phyloP scores from a whole-genome alignment of 2,113 vertebrate species.

The Chelonoidis abingdonii region DNA sequence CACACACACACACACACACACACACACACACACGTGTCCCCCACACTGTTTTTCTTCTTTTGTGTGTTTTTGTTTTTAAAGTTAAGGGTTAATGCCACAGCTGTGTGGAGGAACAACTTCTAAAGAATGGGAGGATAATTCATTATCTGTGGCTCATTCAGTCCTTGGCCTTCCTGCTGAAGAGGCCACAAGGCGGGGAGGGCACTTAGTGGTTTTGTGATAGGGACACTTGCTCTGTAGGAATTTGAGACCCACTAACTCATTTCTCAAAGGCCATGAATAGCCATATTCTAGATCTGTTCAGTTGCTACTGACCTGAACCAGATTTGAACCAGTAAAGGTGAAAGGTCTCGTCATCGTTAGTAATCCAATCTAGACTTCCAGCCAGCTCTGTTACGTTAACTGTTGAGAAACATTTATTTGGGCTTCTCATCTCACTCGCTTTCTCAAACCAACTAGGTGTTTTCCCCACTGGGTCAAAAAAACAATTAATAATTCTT shows the following conservation, averaged over 20 bases:
- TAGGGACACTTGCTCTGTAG: not conserved
- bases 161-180: not conserved
- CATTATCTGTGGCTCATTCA: not conserved
- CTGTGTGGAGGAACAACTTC: not conserved
- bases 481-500: slow-evolving; percentile 19
- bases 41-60: no score
- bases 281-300: not conserved
- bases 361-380: not conserved
- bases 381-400: not conserved
- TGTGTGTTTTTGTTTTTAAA: no score
- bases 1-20: no score
- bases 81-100: no score
- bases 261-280: not conserved
- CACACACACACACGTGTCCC: no score
- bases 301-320: not conserved
- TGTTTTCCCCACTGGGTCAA: slow-evolving; percentile 14
- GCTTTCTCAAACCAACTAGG: slow-evolving; percentile 26
- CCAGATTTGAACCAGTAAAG: not conserved
- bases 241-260: not conserved
- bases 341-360: not conserved
- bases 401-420: slow-evolving; percentile 39
- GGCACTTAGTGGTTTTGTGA: not conserved
- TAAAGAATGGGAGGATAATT: not conserved
- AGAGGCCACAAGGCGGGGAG: not conserved
- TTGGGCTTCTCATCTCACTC: not conserved